Conservation (phyloP, 2,797 vertebrate species). For the Arnoldichthys spilopterus region DNA sequence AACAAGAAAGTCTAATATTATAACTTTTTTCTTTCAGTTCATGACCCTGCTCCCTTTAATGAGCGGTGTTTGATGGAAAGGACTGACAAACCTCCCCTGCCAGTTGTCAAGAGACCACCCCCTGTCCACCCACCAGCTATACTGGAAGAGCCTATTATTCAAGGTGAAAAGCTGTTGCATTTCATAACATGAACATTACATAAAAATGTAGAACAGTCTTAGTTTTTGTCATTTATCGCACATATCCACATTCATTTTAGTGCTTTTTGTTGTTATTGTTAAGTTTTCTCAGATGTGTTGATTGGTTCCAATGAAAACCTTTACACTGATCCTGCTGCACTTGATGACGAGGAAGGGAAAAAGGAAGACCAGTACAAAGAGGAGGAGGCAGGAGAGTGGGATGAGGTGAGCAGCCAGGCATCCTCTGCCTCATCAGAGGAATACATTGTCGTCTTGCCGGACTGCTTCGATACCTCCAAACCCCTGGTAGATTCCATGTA, state of each 20-base stretch:
- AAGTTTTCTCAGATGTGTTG: constrained; percentile 49
- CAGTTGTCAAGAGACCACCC: constrained; percentile 46
- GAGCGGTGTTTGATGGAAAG: constrained; percentile 61
- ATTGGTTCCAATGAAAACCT: constrained; percentile 65
- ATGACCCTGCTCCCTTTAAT: constrained; percentile 57
- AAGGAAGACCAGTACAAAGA: constrained; percentile 56
- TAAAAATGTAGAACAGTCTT: background rate
- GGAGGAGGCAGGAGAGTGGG: constrained; percentile 78
- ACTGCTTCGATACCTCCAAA: constrained; percentile 96
- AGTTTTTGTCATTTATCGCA: background rate
- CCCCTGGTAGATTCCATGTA: constrained; percentile 94
- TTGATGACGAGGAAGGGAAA: constrained; percentile 56
- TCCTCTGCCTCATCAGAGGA: constrained; percentile 93
- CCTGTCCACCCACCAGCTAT: constrained; percentile 46
- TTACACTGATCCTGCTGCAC: constrained; percentile 47
- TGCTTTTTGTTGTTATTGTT: background rate
- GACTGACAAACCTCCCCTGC: constrained; percentile 41
- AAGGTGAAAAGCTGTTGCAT: constrained; percentile 60
- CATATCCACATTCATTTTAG: background rate
- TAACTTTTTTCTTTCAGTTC: constrained; percentile 50
- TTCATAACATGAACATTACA: background rate
- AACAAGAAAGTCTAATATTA: no score
- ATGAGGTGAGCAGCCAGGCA: constrained; percentile 91
- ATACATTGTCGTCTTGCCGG: constrained; percentile 93
- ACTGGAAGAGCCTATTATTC: constrained; percentile 51